Evolutionary conservation across 1,140 invertebrate genomes (phyloP).

Genomic region (Lepidostoma basale): DNA sequence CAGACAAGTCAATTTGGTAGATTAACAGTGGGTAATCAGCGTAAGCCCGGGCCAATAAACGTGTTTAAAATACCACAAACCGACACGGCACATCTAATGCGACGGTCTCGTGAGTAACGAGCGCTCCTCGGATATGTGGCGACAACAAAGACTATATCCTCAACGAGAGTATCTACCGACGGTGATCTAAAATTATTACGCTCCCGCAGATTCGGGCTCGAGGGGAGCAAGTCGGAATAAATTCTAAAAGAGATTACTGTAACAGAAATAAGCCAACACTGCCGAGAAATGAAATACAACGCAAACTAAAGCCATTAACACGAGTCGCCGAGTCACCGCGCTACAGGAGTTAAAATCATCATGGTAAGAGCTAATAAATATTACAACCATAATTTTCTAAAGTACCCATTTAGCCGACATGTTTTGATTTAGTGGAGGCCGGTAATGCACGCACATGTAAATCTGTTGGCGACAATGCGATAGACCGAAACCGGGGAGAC

Average conservation of each 20-base stretch:
- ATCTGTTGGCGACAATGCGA: slow-evolving; percentile 3
- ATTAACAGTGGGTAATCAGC: slow-evolving; percentile 46
- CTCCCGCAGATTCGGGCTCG: not conserved
- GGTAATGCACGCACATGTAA: not conserved
- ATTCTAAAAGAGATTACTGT: not conserved
- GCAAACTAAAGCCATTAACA: slow-evolving; percentile 1
- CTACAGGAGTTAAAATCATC: not conserved
- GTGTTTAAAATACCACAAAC: slow-evolving; percentile 45
- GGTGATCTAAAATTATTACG: not conserved
- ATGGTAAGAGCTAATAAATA: not conserved
- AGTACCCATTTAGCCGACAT: not conserved
- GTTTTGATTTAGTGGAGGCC: slow-evolving; percentile 6
- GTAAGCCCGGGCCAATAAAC: slow-evolving; percentile 45
- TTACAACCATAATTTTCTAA: not conserved
- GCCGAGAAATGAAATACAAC: slow-evolving; percentile 2
- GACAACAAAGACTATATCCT: too few relatives aligned
- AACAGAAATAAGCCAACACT: not conserved
- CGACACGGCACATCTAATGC: slow-evolving; percentile 35
- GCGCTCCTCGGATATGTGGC: slow-evolving; percentile 12
- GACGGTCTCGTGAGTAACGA: slow-evolving; percentile 36
- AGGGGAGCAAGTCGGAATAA: not conserved
- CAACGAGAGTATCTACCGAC: too few relatives aligned
- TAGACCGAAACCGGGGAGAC: not conserved
- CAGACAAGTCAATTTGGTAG: slow-evolving; percentile 46
- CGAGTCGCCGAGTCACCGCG: not conserved